phyloP scores from a whole-genome alignment of 2,888 invertebrate genomes.

The Sthenelais limicola region DNA sequence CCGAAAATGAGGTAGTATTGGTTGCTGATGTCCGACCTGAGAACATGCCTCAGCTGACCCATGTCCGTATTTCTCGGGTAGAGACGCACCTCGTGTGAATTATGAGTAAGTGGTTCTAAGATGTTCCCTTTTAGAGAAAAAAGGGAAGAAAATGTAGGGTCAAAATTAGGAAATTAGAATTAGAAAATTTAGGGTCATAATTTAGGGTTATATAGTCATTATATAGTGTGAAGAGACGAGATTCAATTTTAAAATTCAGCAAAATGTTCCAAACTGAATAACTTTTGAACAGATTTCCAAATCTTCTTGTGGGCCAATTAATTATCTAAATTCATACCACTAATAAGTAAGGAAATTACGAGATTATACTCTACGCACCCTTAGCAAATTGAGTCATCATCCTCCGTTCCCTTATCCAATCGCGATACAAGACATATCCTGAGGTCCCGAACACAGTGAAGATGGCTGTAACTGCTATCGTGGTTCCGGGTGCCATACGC shows the following conservation, averaged over 20 bases:
- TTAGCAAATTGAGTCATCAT: constrained; percentile 47
- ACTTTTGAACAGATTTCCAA: no score
- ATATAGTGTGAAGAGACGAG: no score
- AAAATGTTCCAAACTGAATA: no score
- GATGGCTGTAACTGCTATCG: constrained; percentile 21
- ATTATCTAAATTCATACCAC: no score
- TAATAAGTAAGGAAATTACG: no score
- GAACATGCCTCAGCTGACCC: constrained; percentile 2
- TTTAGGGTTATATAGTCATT: no score
- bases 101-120: constrained; percentile 48
- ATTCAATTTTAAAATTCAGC: no score
- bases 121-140: constrained; percentile 45
- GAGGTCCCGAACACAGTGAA: constrained; percentile 42
- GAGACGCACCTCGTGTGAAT: constrained; percentile 45
- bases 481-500: constrained; percentile 1
- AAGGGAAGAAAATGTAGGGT: no score
- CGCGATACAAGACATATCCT: constrained; percentile 50
- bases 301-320: no score
- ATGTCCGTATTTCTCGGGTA: constrained; percentile 27
- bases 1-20: constrained; percentile 53
- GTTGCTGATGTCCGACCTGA: constrained; percentile 45
- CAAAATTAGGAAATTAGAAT: no score
- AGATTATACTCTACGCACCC: background rate
- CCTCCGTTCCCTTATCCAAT: constrained; percentile 41
- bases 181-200: no score